Evolutionary conservation across 1,140 invertebrate genomes (phyloP), one percentile per base, ranked within the genome.

Genomic region (Scaptomyza montana): DNA sequence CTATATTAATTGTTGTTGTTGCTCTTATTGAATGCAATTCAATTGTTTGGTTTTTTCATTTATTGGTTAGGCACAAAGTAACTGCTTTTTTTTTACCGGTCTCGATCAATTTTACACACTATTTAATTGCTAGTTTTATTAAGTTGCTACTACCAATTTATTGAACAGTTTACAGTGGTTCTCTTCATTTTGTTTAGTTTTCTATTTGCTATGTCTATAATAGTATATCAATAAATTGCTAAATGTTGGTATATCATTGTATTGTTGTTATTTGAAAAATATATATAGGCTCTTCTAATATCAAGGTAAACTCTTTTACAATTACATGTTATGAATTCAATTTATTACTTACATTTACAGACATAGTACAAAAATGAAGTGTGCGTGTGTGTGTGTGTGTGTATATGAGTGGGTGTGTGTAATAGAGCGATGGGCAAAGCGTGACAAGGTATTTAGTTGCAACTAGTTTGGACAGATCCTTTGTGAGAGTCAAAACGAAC

Each of bases 1-100:
- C 61, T 64, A 65, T 79, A 75, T 71, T 78, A 72, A 72, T 87
- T 86, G 70, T 69, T 84, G 76, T 49, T 68, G 61, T 69, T 86
- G 69, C 63, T 85, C 59, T 74, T 85, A 85, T 84, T 80, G 80
- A 76, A 75, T 75, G 68, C 71, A 62, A 60, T 71, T 49, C 54
- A 66, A 59, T 69, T 69, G 53, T 71, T 64, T 71, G 59, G 9
- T 28, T 51, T 33, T 33, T 33, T 33, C 8, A 30, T 62, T 69
- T 55, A 43, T 71, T 57, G 82, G 82, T 86, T 86, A 86, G 82
- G 82, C 82, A 86, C 82, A 87, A 86, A 82, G 82, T 86, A 86
- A 86, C 82, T 87, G 82, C 70, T 64, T 87, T 76, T 78, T 70
- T 25, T 36, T 63, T 46, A 77, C 68, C 51, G 54, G 63, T 79